Evolutionary conservation across 2,113 vertebrate genomes (phyloP), one percentile per base, ranked within the genome.

Genomic region (Sander vitreus): DNA sequence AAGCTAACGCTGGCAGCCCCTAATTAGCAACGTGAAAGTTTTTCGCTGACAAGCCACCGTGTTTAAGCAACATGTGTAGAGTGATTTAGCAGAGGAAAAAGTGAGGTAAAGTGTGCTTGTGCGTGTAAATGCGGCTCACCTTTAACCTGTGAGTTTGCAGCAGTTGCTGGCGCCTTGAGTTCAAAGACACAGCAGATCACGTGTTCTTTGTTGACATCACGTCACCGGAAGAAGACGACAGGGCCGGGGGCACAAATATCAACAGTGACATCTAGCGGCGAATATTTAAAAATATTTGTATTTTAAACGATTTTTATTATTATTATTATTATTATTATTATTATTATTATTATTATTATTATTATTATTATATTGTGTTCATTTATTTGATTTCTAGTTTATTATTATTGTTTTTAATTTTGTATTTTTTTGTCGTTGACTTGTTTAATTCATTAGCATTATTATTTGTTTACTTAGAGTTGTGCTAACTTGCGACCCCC

Each of bases 181-280:
- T 91, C 55, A 88, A 92, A 93, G 12, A 21, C 2, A 47, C 3
- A 0, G 9, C 6, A 1, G 39, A 10, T 43, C 58, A 79, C 73
- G 39, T 43, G 39, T 87, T 92, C 86, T 87, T 25, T 76, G 69
- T 88, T 85, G 62, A 89, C 78, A 16, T 33, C 68, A 91, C 83
- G 53, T 89, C 82, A 73, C 27, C 58, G 10, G 30, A 51, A 59
- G 10, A 5, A 19, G 69, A 19, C 8, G 30, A 27, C 6, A 6
- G 9, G 15, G 0, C 18, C 10, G 23, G 12, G 12, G 0, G 10
- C 2, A 1, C 1, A 2, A 3, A 67, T 0, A 0, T 0, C 0
- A 64, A 65, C 15, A 59, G 55, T 3, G 85, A 39, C 72, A 67
- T 7, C 67, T 74, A 80, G 71, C 14, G 70, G 69, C 39, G 10